These are phyloP conservation scores for Ornithorhynchus anatinus DNA, from an alignment of 2,113 vertebrate species.

Conservation along the genomic window DNA sequence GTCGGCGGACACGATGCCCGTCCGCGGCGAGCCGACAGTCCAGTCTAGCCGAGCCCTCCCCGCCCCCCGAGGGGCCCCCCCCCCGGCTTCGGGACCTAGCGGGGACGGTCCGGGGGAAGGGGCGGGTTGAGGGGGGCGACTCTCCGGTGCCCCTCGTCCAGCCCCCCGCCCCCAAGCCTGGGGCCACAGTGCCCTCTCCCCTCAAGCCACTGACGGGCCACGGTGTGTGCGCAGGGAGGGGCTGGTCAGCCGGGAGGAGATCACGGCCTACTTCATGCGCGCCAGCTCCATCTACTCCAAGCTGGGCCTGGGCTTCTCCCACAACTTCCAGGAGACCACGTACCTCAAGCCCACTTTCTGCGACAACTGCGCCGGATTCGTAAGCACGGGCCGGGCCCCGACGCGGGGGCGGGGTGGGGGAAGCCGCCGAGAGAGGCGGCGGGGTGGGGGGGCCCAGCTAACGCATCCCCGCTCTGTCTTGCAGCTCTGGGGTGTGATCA, in stretches of 20 bases:
- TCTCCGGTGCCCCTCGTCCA: neutral
- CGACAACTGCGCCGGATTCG: slow-evolving; percentile 97
- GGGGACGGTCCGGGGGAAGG: no score
- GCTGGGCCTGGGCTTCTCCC: slow-evolving; percentile 90
- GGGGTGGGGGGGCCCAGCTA: neutral
- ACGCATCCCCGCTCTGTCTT: slow-evolving; percentile 21
- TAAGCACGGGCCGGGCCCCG: slow-evolving; percentile 78
- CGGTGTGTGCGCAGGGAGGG: slow-evolving; percentile 80
- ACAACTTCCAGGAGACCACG: slow-evolving; percentile 95
- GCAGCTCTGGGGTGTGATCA: slow-evolving; percentile 96
- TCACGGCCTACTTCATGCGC: slow-evolving; percentile 95
- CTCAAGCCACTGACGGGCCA: neutral
- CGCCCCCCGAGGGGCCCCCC: no score
- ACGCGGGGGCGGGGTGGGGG: neutral
- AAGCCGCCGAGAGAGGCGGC: accelerated
- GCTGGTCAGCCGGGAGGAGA: slow-evolving; percentile 90
- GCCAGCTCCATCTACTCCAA: slow-evolving; percentile 96
- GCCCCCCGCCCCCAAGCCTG: neutral
- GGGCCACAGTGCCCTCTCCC: neutral
- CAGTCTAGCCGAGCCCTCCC: no score
- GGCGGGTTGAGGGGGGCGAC: neutral
- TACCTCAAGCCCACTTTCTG: slow-evolving; percentile 97
- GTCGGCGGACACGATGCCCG: no score
- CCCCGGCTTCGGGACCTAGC: no score
- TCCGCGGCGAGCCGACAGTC: no score